Percentiles rank a stretch among this genome's conserved stretches.
These are phyloP conservation scores for Arbacia lixula DNA, from an alignment of 53 echinoderm and acorn worm genomes.

Conservation along the genomic window DNA sequence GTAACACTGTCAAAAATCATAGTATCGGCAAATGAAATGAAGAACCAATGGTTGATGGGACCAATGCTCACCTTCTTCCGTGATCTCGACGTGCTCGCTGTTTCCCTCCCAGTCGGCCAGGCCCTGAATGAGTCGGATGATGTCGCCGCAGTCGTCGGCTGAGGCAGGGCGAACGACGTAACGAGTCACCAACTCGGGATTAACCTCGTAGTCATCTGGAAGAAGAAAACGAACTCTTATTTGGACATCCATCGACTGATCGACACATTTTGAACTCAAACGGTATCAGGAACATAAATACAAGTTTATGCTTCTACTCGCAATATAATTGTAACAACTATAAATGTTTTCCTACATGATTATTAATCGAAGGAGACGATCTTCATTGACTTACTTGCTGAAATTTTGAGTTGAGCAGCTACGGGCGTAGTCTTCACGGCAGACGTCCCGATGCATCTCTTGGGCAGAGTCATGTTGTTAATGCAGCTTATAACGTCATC, in stretches of 20 bases:
- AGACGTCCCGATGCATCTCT: slow-evolving; percentile 34
- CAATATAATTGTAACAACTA: too few species aligned
- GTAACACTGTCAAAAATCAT: too few species aligned
- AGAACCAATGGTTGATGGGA: too few species aligned
- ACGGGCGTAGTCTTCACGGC: slow-evolving; percentile 35
- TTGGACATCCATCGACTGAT: too few species aligned
- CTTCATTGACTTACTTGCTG: slow-evolving; percentile 15
- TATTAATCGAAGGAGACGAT: too few species aligned
- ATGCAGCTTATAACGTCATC: slow-evolving; percentile 29
- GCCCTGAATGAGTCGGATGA: slow-evolving; percentile 42
- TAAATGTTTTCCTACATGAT: too few species aligned
- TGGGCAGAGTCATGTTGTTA: background rate
- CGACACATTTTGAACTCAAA: too few species aligned
- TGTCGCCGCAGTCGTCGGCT: slow-evolving; percentile 58
- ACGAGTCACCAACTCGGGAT: slow-evolving; percentile 36
- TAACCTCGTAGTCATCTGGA: slow-evolving; percentile 26
- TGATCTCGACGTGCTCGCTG: slow-evolving; percentile 51
- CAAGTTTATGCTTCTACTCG: background rate
- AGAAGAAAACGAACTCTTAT: background rate
- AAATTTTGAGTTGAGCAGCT: slow-evolving; percentile 10
- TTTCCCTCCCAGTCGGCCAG: slow-evolving; percentile 50
- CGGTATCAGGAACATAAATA: too few species aligned
- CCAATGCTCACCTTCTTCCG: slow-evolving; percentile 52
- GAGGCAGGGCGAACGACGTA: slow-evolving; percentile 56
- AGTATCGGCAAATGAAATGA: too few species aligned